Conservation (phyloP, 2,888 invertebrate species). For the Pristionchus arcanus region DNA sequence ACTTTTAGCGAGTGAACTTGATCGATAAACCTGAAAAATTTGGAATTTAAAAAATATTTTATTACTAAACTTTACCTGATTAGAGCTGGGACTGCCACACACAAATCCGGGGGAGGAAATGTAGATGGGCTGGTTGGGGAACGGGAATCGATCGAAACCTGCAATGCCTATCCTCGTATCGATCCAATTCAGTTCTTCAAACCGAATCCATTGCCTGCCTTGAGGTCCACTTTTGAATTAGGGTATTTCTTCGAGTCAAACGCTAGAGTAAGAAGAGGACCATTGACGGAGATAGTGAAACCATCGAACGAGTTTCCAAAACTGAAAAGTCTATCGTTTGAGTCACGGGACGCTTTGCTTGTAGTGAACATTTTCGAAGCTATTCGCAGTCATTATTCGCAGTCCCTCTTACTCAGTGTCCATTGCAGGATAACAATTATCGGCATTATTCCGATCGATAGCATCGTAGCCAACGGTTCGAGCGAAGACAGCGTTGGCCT, state of each 20-base stretch:
- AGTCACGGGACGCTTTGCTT: not conserved
- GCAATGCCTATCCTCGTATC: not conserved
- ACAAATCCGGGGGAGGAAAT: slow-evolving; percentile 5
- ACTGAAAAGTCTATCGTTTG: not conserved
- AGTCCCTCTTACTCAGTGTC: not conserved
- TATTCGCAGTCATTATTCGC: not conserved
- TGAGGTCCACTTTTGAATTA: not conserved
- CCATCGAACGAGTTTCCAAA: not conserved
- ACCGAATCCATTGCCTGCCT: not conserved
- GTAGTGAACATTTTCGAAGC: not conserved
- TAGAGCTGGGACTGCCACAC: not conserved
- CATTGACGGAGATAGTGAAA: not conserved
- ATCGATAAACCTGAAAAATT: not conserved
- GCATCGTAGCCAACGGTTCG: not conserved
- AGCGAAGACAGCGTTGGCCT: not conserved
- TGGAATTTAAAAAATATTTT: not conserved
- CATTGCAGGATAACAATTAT: not conserved
- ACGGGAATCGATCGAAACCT: not conserved
- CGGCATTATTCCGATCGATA: not conserved
- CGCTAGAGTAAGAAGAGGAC: not conserved
- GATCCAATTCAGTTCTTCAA: not conserved
- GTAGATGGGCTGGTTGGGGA: not conserved
- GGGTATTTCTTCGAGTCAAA: not conserved
- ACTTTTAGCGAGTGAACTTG: not conserved
- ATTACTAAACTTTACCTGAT: not conserved